Percentiles rank a stretch among this genome's conserved stretches.
Conservation (phyloP, 2,888 invertebrate species). For the Fragum fragum region DNA sequence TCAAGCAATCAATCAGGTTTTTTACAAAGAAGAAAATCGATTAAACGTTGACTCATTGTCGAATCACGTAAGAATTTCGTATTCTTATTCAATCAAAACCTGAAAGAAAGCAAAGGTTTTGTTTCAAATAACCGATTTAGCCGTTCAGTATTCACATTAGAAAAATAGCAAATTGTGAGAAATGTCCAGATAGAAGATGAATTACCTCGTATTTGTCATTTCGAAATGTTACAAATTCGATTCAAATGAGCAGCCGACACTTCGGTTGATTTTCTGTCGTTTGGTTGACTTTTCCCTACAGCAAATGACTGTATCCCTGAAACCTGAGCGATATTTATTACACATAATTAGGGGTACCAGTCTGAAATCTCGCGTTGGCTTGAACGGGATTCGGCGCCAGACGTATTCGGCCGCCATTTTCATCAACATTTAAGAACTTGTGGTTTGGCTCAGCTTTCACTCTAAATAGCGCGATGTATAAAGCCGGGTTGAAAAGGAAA, state of each 20-base stretch:
- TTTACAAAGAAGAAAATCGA: neutral
- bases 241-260: conserved; percentile 52
- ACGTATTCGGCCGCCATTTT: conserved; percentile 33
- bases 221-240: conserved; percentile 66
- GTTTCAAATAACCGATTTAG: neutral
- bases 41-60: neutral
- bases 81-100: conserved; percentile 6
- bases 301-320: conserved; percentile 41
- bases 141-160: conserved; percentile 9
- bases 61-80: conserved; percentile 4
- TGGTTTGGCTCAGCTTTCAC: conserved; percentile 27
- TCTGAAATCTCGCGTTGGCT: conserved; percentile 39
- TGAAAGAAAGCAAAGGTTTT: neutral
- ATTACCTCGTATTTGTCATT: conserved; percentile 66
- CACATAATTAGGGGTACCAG: conserved; percentile 52
- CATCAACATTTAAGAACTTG: conserved; percentile 24
- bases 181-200: conserved; percentile 51
- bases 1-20: too few species aligned
- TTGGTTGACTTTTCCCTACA: conserved; percentile 49
- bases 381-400: conserved; percentile 55
- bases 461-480: conserved; percentile 30
- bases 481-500: conserved; percentile 50
- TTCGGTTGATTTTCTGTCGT: conserved; percentile 53
- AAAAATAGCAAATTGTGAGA: conserved; percentile 17
- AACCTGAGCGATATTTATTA: conserved; percentile 51